Base-by-base conservation (phyloP, 2,113 vertebrate species). In the Psettodes erumei region DNA sequence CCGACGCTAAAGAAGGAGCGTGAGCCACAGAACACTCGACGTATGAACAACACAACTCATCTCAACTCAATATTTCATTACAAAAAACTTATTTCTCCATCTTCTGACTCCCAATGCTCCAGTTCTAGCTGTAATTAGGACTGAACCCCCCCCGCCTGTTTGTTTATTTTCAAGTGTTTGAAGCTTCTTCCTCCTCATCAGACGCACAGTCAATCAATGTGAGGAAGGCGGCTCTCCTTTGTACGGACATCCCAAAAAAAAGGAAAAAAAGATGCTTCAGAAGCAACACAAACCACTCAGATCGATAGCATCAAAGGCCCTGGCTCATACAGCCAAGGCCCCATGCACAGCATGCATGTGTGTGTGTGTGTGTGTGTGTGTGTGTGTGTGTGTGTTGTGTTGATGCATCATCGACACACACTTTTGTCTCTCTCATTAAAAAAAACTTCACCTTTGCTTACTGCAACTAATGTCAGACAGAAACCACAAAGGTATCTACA, bases 261-360 rank as follows among this genome's bases (percentile, higher is more conserved):
- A 67, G 53, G 21, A 35, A 11, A 76, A 83, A 71, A 85, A 67
- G 53, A 60, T 11, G 71, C 78, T 86, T 47, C 28, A 28, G 66
- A 28, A 79, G 79, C 45, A 53, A 74, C 53, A 82, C 54, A 73
- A 75, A 86, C 67, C 77, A 72, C 30, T 79, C 2, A 8, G 80
- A 80, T 80, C 77, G 59, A 84, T 86, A 69, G 38, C 86, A 79
- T 77, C 79, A 84, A 77, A 79, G 86, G 35, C 37, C 69, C 19
- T 1, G 54, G 40, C 69, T 55, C 51, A 42, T 21, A 42, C 35
- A 51, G 38, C 38, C 65, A 4, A 13, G 37, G 35, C 62, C 79
- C 71, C 8, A 59, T 35, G 23, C 78, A 19, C 69, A 60, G 48
- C 62, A 21, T 16, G 59, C 19, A 19, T 5, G 30, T 10, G 8